Conservation (phyloP, 2,113 vertebrate genomes). For the Cricetomys ansorgei region DNA sequence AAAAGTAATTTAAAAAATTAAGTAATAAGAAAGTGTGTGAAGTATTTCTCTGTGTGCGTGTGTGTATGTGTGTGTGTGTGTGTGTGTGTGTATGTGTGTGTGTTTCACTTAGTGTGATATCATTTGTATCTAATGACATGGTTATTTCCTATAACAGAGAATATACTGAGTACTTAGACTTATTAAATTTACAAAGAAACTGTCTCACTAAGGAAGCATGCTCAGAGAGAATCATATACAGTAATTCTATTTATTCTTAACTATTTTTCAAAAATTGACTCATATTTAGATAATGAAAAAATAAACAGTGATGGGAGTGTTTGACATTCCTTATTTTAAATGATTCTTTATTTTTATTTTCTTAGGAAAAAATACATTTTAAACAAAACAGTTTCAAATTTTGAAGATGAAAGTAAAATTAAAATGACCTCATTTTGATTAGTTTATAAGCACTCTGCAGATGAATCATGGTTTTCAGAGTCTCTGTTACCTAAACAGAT, state of each 20-base stretch:
- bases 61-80: background rate
- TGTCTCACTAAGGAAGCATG: background rate
- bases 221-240: background rate
- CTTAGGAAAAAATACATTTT: background rate
- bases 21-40: background rate
- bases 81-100: background rate
- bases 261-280: background rate
- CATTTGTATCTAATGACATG: background rate
- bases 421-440: background rate
- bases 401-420: background rate
- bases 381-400: background rate
- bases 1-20: background rate
- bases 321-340: background rate
- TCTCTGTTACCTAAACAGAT: background rate
- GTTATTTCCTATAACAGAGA: background rate
- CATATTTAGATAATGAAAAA: background rate
- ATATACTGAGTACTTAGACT: background rate
- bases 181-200: background rate
- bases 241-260: background rate
- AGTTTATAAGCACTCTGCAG: background rate
- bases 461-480: background rate
- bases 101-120: background rate
- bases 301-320: background rate
- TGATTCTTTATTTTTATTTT: background rate
- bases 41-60: background rate